These are phyloP conservation scores for Eudasyphora cyanicolor DNA, from an alignment of 2,888 invertebrate genomes.

Conservation along the genomic window DNA sequence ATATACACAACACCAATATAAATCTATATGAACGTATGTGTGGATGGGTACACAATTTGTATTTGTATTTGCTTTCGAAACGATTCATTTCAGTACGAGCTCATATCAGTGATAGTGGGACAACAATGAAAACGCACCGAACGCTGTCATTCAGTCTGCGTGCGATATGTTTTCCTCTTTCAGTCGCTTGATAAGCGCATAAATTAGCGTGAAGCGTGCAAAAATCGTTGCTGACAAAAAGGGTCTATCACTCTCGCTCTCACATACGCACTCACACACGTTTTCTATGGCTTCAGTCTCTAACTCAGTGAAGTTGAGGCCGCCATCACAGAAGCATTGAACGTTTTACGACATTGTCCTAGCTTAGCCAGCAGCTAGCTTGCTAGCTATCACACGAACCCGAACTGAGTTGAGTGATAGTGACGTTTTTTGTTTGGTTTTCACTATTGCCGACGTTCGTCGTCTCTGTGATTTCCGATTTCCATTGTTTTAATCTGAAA, in stretches of 20 bases:
- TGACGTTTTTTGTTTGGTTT: not conserved
- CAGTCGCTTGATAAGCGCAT: constrained; percentile 75
- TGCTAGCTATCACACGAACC: not conserved
- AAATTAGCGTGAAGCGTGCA: constrained; percentile 81
- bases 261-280: constrained; percentile 34
- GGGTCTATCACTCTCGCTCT: constrained; percentile 53
- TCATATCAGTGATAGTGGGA: constrained; percentile 14
- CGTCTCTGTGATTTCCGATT: constrained; percentile 41
- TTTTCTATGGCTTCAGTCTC: not conserved
- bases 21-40: not conserved
- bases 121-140: constrained; percentile 14
- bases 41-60: not conserved
- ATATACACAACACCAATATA: not conserved
- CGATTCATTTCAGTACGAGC: not conserved
- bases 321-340: not conserved
- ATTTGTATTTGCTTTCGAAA: not conserved
- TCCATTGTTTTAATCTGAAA: constrained; percentile 62
- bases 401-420: not conserved
- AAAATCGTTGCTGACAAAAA: constrained; percentile 73
- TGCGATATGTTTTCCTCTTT: constrained; percentile 55
- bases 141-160: not conserved
- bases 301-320: not conserved
- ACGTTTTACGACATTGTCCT: not conserved
- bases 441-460: constrained; percentile 44
- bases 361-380: too few species aligned